A percentile compares a stretch with the other conserved stretches of the same genome.
Evolutionary conservation across 2,113 vertebrate genomes (phyloP).

Genomic region (Eulacestoma nigropectus): DNA sequence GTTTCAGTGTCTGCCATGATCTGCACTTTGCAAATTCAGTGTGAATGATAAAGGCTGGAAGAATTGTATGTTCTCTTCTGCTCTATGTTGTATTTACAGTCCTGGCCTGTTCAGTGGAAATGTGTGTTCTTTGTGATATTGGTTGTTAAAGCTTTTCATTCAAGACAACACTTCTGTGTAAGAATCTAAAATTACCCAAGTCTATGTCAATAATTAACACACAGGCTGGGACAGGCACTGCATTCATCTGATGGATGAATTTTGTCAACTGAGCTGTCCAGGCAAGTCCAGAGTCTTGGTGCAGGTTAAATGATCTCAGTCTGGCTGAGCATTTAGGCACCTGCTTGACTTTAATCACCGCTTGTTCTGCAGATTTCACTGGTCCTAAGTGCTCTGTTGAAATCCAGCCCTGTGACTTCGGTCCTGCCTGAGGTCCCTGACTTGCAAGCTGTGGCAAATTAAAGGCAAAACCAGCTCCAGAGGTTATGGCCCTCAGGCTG

Average conservation of each 20-base stretch:
- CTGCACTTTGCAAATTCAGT: neutral
- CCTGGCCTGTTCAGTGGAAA: neutral
- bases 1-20: neutral
- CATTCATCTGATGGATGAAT: neutral
- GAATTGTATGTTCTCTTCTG: neutral
- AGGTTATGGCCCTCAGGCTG: slow-evolving; percentile 7
- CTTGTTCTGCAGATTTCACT: neutral
- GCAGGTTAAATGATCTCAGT: neutral
- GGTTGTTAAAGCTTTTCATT: neutral
- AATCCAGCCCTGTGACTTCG: neutral
- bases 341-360: neutral
- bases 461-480: slow-evolving; percentile 4
- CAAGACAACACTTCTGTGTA: neutral
- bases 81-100: neutral
- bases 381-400: neutral
- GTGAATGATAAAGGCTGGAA: neutral
- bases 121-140: neutral
- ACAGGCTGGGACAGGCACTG: neutral
- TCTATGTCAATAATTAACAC: neutral
- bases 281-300: neutral
- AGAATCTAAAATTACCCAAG: neutral
- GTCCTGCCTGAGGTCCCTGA: neutral
- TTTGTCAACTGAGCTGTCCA: neutral
- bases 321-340: neutral
- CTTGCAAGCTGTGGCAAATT: slow-evolving; percentile 19